Evolutionary conservation across 1,140 invertebrate species (phyloP).

Genomic region (Maniola jurtina): DNA sequence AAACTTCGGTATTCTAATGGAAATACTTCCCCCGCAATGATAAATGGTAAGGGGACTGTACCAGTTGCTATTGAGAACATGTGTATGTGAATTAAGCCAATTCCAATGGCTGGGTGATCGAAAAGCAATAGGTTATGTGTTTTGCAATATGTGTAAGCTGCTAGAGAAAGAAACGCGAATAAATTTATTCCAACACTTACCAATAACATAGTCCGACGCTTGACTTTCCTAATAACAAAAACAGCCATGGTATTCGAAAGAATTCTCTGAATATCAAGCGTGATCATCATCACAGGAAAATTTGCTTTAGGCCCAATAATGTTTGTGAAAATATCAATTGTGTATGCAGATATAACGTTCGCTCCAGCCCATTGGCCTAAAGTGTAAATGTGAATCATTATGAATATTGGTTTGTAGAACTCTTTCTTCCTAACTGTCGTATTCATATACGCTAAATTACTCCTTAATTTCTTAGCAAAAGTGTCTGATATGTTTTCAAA

Average conservation of each 20-base stretch:
- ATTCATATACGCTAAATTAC: conserved; percentile 26
- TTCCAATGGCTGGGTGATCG: conserved; percentile 46
- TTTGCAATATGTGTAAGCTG: conserved; percentile 47
- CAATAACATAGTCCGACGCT: conserved; percentile 51
- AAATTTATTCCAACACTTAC: conserved; percentile 41
- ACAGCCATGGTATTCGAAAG: conserved; percentile 59
- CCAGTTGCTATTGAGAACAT: conserved; percentile 57
- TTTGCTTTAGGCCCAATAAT: conserved; percentile 72
- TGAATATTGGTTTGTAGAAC: conserved; percentile 58
- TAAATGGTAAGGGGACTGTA: conserved; percentile 50
- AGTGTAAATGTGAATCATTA: conserved; percentile 60
- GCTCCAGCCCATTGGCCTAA: conserved; percentile 52
- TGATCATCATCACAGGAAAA: conserved; percentile 80
- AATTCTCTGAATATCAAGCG: conserved; percentile 78
- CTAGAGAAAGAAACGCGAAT: conserved; percentile 38
- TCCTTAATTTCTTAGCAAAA: conserved; percentile 31
- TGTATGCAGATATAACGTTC: conserved; percentile 82
- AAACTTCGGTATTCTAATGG: conserved; percentile 55
- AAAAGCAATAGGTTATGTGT: conserved; percentile 39
- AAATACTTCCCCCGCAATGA: conserved; percentile 59
- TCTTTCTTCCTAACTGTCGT: conserved; percentile 47
- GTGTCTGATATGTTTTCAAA: conserved; percentile 25
- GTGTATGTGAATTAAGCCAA: conserved; percentile 47
- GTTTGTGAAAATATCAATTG: conserved; percentile 79
- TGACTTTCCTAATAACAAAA: conserved; percentile 52